These are phyloP conservation scores for Synergus japonicus DNA, from an alignment of 2,888 invertebrate species.

Conservation along the genomic window DNA sequence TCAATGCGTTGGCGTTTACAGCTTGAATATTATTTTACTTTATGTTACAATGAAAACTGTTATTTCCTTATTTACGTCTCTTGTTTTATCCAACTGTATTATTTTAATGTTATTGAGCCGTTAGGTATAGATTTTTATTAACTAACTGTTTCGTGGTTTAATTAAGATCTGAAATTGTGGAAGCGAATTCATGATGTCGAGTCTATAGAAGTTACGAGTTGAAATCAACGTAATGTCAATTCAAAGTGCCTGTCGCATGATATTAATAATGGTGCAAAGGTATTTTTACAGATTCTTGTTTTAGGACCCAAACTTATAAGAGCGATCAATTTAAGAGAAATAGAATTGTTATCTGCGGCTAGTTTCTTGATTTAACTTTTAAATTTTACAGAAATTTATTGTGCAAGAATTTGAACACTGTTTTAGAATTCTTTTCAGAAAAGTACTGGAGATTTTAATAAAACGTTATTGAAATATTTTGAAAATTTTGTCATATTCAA, in stretches of 20 bases:
- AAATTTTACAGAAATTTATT: neutral
- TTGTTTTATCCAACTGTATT: neutral
- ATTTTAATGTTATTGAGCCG: neutral
- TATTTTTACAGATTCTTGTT: neutral
- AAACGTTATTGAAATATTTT: too few relatives aligned
- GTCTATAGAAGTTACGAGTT: neutral
- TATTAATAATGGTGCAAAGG: neutral
- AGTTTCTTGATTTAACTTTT: neutral
- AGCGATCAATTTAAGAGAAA: neutral
- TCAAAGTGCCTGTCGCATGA: neutral
- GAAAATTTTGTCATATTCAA: too few relatives aligned
- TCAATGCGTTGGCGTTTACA: conserved; percentile 34
- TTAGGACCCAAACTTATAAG: neutral
- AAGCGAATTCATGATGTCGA: neutral
- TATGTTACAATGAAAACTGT: conserved; percentile 3
- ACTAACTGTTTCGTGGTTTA: neutral
- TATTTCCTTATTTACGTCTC: conserved; percentile 10
- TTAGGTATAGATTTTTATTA: neutral
- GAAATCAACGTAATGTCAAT: neutral
- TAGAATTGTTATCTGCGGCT: neutral
- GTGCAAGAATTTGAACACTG: neutral
- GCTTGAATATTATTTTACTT: conserved; percentile 21
- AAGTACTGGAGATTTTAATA: neutral
- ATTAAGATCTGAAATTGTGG: neutral
- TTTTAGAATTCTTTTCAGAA: neutral